Evolutionary conservation across 2,113 vertebrate genomes (phyloP).

Genomic region (Panthera uncia): DNA sequence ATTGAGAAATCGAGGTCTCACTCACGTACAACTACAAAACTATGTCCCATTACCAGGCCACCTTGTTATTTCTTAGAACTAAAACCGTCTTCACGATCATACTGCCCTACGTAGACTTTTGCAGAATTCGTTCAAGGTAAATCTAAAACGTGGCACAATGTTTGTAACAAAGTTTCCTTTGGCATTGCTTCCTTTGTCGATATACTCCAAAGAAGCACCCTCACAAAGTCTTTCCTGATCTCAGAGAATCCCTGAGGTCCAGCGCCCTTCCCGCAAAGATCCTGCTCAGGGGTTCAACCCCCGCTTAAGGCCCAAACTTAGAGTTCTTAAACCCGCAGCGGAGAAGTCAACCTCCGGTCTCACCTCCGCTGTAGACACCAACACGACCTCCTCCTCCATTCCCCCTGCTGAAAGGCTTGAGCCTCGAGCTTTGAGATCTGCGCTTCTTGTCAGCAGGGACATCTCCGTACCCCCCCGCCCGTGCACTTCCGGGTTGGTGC

Average conservation of each 20-base stretch:
- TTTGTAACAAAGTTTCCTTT: background rate
- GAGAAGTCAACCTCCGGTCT: background rate
- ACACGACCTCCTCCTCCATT: background rate
- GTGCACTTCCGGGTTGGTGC: background rate
- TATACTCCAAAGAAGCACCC: background rate
- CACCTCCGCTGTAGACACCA: background rate
- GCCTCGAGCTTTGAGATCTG: accelerated
- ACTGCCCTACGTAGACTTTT: background rate
- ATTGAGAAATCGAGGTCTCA: background rate
- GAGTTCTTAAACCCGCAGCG: background rate
- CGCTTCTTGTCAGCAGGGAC: accelerated
- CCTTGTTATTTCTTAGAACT: background rate
- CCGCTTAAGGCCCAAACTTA: background rate
- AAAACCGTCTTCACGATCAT: background rate
- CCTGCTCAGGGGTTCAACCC: background rate
- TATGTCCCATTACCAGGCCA: background rate
- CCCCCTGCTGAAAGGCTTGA: accelerated
- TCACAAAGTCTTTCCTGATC: background rate
- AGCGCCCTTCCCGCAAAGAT: background rate
- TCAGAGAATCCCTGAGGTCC: background rate
- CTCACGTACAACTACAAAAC: background rate
- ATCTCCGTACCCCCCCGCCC: too few species aligned
- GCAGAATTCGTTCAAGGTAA: background rate
- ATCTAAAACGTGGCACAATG: background rate
- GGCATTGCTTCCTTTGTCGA: background rate